Percentiles rank a stretch among this genome's conserved stretches.
Conservation (phyloP, 2,113 vertebrate species). For the Prolemur simus region DNA sequence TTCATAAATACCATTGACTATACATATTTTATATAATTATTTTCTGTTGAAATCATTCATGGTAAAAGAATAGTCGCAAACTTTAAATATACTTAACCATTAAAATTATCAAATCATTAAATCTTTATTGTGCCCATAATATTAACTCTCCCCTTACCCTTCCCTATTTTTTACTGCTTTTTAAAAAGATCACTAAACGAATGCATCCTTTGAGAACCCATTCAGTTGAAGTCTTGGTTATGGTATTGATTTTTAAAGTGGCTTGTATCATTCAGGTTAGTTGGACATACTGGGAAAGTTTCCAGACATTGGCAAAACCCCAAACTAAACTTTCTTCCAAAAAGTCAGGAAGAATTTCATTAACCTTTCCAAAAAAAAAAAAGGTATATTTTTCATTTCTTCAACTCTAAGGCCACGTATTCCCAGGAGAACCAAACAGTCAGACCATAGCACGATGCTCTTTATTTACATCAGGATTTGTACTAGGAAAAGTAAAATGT, state of each 20-base stretch:
- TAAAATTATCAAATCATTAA: not conserved
- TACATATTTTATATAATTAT: not conserved
- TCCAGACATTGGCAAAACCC: slow-evolving; percentile 60
- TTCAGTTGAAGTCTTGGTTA: not conserved
- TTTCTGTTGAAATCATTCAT: not conserved
- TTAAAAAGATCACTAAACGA: slow-evolving; percentile 17
- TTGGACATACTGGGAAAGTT: slow-evolving; percentile 40
- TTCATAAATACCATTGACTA: not conserved
- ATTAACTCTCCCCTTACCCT: not conserved
- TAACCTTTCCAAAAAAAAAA: slow-evolving; percentile 61
- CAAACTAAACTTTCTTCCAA: slow-evolving; percentile 66
- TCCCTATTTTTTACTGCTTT: not conserved
- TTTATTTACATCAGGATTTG: slow-evolving; percentile 23
- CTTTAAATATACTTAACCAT: not conserved
- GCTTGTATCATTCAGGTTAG: slow-evolving; percentile 56
- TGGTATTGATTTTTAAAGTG: slow-evolving; percentile 59
- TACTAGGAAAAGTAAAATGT: not conserved
- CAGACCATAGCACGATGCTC: not conserved
- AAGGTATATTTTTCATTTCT: slow-evolving; percentile 54
- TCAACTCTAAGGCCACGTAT: slow-evolving; percentile 32
- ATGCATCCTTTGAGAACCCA: not conserved
- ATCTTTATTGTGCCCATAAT: not conserved
- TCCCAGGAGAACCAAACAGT: not conserved
- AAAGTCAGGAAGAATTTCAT: slow-evolving; percentile 71
- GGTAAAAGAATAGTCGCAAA: not conserved